Percentiles rank a stretch among this genome's conserved stretches.
phyloP scores from a whole-genome alignment of 2,797 vertebrate species.

The Enteromius mattozi region DNA sequence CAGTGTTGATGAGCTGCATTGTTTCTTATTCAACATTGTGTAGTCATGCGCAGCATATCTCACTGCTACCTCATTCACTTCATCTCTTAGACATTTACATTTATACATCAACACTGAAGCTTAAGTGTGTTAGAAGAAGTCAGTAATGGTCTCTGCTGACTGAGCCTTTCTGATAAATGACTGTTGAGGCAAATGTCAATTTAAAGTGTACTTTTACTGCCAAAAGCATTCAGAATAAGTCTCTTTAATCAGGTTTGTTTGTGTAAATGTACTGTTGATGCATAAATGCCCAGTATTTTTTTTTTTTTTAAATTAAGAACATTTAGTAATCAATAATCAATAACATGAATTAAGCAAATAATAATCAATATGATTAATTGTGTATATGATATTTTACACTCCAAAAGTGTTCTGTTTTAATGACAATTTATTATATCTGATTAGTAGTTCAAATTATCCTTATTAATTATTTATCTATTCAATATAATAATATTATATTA shows the following conservation, averaged over 20 bases:
- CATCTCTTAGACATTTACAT: conserved; percentile 13
- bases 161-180: not conserved
- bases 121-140: not conserved
- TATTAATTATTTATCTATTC: not conserved
- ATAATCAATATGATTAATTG: not conserved
- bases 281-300: not conserved
- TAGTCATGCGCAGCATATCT: not conserved
- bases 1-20: not conserved
- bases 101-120: not conserved
- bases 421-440: too few relatives aligned
- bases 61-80: conserved; percentile 1
- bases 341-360: not conserved
- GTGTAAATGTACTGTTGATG: not conserved
- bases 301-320: not conserved
- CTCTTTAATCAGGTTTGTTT: not conserved
- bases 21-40: not conserved
- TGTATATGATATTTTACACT: not conserved
- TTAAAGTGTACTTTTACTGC: not conserved
- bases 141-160: not conserved
- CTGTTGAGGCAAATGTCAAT: not conserved
- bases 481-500: not conserved
- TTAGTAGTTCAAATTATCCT: too few relatives aligned
- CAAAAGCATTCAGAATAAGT: not conserved
- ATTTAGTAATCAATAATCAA: not conserved
- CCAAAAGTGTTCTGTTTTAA: too few relatives aligned